phyloP scores from a whole-genome alignment of 1,140 invertebrate species.

The Orussus abietinus region DNA sequence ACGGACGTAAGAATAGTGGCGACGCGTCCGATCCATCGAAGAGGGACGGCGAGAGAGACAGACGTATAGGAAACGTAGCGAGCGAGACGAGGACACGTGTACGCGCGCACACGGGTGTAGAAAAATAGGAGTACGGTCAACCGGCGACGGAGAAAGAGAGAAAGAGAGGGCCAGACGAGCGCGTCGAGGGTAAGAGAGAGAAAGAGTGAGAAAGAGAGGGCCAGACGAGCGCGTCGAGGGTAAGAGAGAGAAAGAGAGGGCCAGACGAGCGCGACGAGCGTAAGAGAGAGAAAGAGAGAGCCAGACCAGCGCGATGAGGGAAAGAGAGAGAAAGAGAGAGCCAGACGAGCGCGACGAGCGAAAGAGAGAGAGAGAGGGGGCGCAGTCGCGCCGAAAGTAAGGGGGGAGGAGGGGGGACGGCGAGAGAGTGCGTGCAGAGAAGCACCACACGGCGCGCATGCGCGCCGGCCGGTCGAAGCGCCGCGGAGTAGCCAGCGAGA shows the following conservation, averaged over 20 bases:
- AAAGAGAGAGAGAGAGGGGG: slow-evolving; percentile 2
- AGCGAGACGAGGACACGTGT: too few species aligned
- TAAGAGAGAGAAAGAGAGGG: slow-evolving; percentile 10
- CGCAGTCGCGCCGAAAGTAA: neutral
- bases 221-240: slow-evolving; percentile 12
- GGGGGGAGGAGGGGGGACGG: slow-evolving; percentile 5
- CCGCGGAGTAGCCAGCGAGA: neutral
- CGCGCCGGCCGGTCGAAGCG: neutral
- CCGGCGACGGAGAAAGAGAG: too few species aligned
- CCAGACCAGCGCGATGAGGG: slow-evolving; percentile 8
- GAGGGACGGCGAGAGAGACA: too few species aligned
- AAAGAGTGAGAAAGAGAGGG: slow-evolving; percentile 14
- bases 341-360: slow-evolving; percentile 6
- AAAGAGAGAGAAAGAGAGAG: slow-evolving; percentile 13
- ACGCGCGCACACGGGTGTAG: too few species aligned
- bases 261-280: slow-evolving; percentile 12
- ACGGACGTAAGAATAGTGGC: too few species aligned
- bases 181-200: too few species aligned
- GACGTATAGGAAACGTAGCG: too few species aligned
- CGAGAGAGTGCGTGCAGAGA: neutral
- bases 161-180: too few species aligned
- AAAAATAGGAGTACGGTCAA: too few species aligned
- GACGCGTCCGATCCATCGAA: too few species aligned
- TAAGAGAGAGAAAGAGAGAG: slow-evolving; percentile 10
- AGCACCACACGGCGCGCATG: neutral